Evolutionary conservation across 2,888 invertebrate genomes (phyloP).

Genomic region (Encarsia formosa): DNA sequence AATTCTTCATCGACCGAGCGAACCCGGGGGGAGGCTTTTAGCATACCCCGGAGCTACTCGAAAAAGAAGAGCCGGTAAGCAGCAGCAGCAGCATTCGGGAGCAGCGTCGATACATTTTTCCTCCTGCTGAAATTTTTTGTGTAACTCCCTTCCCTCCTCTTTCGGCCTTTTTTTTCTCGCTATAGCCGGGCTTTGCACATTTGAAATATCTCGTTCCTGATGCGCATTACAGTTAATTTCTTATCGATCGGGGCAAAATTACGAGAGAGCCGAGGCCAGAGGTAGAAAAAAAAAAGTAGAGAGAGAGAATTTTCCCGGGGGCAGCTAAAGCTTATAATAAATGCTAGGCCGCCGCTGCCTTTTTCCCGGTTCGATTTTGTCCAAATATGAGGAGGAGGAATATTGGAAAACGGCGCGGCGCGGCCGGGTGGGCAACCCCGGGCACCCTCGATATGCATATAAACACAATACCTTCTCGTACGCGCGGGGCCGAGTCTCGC

Average conservation of each 20-base stretch:
- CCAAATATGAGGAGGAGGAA: slow-evolving; percentile 49
- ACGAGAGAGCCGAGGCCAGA: slow-evolving; percentile 7
- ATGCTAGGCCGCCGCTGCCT: slow-evolving; percentile 34
- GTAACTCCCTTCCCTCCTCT: slow-evolving; percentile 32
- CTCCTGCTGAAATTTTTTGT: too few species aligned
- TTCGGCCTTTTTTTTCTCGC: too few species aligned
- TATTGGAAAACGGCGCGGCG: slow-evolving; percentile 50
- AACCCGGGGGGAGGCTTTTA: too few species aligned
- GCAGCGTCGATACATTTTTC: too few species aligned
- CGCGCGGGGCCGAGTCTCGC: too few species aligned
- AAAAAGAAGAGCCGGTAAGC: too few species aligned
- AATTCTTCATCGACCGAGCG: too few species aligned
- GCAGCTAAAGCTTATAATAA: slow-evolving; percentile 45
- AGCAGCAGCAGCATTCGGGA: too few species aligned
- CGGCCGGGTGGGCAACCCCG: slow-evolving; percentile 32
- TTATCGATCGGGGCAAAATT: slow-evolving; percentile 30
- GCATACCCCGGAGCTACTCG: too few species aligned
- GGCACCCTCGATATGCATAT: slow-evolving; percentile 49
- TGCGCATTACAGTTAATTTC: slow-evolving; percentile 29
- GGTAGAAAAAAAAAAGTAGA: slow-evolving; percentile 10
- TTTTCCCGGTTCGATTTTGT: slow-evolving; percentile 47
- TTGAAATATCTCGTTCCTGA: slow-evolving; percentile 22
- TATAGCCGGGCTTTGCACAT: neutral
- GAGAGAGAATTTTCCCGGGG: slow-evolving; percentile 17
- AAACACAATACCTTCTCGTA: slow-evolving; percentile 49